These are phyloP conservation scores for Eumerus sabulonum DNA, from an alignment of 2,888 invertebrate species.

Conservation along the genomic window DNA sequence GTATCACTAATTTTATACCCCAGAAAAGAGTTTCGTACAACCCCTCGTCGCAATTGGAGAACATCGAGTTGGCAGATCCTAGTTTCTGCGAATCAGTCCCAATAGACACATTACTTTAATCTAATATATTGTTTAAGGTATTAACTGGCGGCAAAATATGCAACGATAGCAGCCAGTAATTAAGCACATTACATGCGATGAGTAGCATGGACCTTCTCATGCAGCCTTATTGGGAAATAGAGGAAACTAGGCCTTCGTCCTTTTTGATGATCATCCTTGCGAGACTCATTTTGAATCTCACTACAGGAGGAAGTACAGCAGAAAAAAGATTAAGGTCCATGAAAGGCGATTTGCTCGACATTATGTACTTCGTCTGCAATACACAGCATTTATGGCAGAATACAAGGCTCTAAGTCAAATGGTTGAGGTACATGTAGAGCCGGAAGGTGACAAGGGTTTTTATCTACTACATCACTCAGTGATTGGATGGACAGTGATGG, in stretches of 20 bases:
- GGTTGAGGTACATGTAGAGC: slow-evolving; percentile 3
- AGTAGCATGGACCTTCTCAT: slow-evolving; percentile 2
- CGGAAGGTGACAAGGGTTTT: neutral
- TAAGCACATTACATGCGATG: neutral
- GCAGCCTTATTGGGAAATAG: slow-evolving; percentile 19
- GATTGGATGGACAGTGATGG: slow-evolving; percentile 5
- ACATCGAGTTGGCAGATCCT: neutral
- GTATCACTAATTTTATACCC: slow-evolving; percentile 1
- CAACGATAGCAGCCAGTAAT: no score
- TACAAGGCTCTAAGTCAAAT: slow-evolving; percentile 14
- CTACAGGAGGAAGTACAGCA: slow-evolving; percentile 10
- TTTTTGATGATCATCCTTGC: slow-evolving; percentile 5
- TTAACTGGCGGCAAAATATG: neutral
- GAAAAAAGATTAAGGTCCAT: slow-evolving; percentile 4
- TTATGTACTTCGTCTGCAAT: slow-evolving; percentile 4
- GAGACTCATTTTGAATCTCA: slow-evolving; percentile 39
- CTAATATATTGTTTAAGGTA: neutral
- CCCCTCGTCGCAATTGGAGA: no score
- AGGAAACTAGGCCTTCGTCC: slow-evolving; percentile 29
- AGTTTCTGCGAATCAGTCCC: neutral
- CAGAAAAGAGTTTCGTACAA: slow-evolving; percentile 4
- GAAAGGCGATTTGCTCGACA: slow-evolving; percentile 17
- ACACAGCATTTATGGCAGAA: slow-evolving; percentile 18
- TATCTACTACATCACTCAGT: slow-evolving; percentile 14
- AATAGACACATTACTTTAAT: no score